These are phyloP conservation scores for Poecilia gillii DNA, from an alignment of 2,797 vertebrate species.

Conservation along the genomic window DNA sequence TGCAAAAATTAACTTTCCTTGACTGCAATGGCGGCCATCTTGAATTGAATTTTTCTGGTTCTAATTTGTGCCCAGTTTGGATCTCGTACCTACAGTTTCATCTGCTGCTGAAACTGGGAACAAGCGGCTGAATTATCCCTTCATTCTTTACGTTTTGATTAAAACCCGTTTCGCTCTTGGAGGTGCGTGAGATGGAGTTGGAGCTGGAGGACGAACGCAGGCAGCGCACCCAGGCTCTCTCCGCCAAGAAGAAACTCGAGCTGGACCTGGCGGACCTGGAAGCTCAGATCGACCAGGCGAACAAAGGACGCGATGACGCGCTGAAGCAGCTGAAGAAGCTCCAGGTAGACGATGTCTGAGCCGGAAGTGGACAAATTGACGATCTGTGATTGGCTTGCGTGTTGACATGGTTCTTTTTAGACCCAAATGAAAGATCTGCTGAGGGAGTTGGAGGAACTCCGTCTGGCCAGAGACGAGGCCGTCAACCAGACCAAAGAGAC, in stretches of 20 bases:
- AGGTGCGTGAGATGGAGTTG: slow-evolving; percentile 94
- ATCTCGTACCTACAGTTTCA: no score
- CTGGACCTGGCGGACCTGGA: slow-evolving; percentile 90
- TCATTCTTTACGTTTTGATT: not conserved
- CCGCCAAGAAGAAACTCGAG: slow-evolving; percentile 93
- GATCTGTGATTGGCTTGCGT: not conserved
- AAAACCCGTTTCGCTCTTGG: not conserved
- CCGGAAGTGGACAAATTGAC: not conserved
- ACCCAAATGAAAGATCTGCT: slow-evolving; percentile 90
- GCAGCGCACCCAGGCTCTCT: slow-evolving; percentile 88
- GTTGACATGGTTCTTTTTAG: slow-evolving; percentile 58
- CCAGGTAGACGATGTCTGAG: slow-evolving; percentile 81
- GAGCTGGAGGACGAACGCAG: slow-evolving; percentile 94
- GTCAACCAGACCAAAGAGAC: slow-evolving; percentile 89
- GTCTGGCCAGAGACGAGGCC: slow-evolving; percentile 89
- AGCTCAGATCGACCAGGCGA: slow-evolving; percentile 87
- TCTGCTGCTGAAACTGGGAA: not conserved
- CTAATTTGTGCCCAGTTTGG: no score
- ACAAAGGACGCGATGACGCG: slow-evolving; percentile 94
- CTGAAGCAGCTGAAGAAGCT: slow-evolving; percentile 94
- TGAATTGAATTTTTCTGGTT: no score
- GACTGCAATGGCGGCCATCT: no score
- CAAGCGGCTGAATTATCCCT: no score
- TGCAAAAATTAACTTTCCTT: no score
- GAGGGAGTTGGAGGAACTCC: slow-evolving; percentile 92